These are phyloP conservation scores for Corythaixoides concolor DNA, from an alignment of 2,113 vertebrate genomes.

Conservation along the genomic window DNA sequence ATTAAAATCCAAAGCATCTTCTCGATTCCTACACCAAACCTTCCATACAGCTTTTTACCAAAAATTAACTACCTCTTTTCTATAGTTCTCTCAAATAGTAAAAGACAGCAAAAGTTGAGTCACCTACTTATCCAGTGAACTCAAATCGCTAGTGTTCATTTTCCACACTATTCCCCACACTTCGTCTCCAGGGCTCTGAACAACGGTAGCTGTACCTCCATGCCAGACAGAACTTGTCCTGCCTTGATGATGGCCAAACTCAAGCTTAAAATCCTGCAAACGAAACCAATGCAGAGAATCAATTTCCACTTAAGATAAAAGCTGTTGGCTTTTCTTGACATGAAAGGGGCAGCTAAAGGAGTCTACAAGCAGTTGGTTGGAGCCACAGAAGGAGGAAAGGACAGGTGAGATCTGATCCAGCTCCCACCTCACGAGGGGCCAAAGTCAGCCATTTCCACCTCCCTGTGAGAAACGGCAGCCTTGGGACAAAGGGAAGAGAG, in stretches of 20 bases:
- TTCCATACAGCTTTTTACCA: not conserved
- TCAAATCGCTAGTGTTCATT: slow-evolving; percentile 78
- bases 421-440: not conserved
- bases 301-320: not conserved
- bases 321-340: not conserved
- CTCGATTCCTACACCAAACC: not conserved
- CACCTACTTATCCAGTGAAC: slow-evolving; percentile 85
- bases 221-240: slow-evolving; percentile 79
- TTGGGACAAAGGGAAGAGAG: not conserved
- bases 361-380: not conserved
- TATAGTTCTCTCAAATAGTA: not conserved
- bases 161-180: slow-evolving; percentile 95
- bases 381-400: not conserved
- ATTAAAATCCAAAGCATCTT: not conserved
- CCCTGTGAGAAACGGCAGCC: not conserved
- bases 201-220: slow-evolving; percentile 88
- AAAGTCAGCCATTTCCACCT: not conserved
- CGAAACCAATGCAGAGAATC: slow-evolving; percentile 28
- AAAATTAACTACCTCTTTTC: not conserved
- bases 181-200: slow-evolving; percentile 80
- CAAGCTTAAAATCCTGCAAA: slow-evolving; percentile 84
- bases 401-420: not conserved
- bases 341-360: not conserved
- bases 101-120: slow-evolving; percentile 45
- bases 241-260: slow-evolving; percentile 82